Evolutionary conservation across 1,140 invertebrate genomes (phyloP), one percentile per base, ranked within the genome.

Genomic region (Ostrea edulis): DNA sequence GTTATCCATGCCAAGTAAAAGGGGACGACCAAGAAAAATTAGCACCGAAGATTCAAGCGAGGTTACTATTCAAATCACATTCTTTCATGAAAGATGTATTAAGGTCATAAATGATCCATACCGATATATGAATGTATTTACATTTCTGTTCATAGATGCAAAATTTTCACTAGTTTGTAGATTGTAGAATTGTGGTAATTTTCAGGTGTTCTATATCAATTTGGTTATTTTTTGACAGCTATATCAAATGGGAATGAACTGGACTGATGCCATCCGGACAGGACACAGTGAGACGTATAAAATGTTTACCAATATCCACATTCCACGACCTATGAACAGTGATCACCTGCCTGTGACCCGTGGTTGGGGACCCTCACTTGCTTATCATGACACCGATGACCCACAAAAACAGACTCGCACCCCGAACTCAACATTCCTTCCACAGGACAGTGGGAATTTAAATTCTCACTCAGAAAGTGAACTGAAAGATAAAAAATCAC

Each of bases 1-100:
- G 84, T 44, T 68, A 68, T 85, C 68, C 22, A 51, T 85, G 68
- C 62, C 84, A 51, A 85, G 68, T 20, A 85, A 68, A 22, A 85
- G 58, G 25, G 84, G 84, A 52, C 22, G 84, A 22, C 84, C 84
- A 22, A 62, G 84, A n/a, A 85, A 85, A 22, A 68, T 85, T 9
- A 62, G 58, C 12, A 68, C n/a, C 12, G 62, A 68, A 68, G 84
- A 85, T 85, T 68, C 55, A 68, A 35, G 53, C 7, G 82, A 83
- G 53, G 82, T 83, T 11, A 53, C 12, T 8, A 83, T 44, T 53
- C 25, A 44, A 20, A 44, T 14, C 35, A 25, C 35, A 8, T 51
- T 51, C 20, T 5, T 8, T 54, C 20, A 25, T 51, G 5, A 53
- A 17, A 58, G 55, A 4, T 58, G 4, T 58, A 58, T 58, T 58